A percentile compares a stretch with the other conserved stretches of the same genome.
Conservation (phyloP, 2,888 invertebrate genomes). For the Lamellibrachia satsuma region DNA sequence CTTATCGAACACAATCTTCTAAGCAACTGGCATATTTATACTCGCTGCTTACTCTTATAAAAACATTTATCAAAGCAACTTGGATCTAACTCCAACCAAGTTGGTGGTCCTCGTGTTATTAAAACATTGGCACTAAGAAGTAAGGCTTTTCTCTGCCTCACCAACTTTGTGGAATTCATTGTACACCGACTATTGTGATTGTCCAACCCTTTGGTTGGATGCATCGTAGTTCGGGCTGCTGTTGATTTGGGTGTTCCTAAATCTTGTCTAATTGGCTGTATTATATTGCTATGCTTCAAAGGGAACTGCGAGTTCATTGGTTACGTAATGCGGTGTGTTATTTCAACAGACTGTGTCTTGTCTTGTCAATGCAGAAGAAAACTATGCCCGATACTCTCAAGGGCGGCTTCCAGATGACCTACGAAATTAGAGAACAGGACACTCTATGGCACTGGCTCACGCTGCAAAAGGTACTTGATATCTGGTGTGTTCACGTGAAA, state of each 20-base stretch:
- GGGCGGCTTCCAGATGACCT: conserved; percentile 51
- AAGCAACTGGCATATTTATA: too few relatives aligned
- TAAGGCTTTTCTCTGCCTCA: too few relatives aligned
- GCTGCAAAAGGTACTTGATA: conserved; percentile 52
- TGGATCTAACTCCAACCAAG: too few relatives aligned
- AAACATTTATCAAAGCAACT: too few relatives aligned
- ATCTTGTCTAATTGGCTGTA: neutral
- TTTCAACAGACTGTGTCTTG: neutral
- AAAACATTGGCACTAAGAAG: too few relatives aligned
- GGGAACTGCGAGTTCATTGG: neutral
- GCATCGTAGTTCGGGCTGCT: neutral
- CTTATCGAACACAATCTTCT: too few relatives aligned
- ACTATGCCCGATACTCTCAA: conserved; percentile 47
- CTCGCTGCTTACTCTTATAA: too few relatives aligned
- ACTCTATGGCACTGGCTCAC: conserved; percentile 55
- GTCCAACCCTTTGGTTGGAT: too few relatives aligned
- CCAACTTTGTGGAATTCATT: too few relatives aligned
- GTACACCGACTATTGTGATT: too few relatives aligned
- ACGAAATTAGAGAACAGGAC: conserved; percentile 31
- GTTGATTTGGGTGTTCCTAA: neutral
- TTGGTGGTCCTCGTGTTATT: too few relatives aligned
- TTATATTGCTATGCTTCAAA: too few relatives aligned
- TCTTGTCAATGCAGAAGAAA: conserved; percentile 42
- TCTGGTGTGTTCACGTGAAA: neutral
- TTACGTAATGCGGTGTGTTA: neutral